Conservation (phyloP, 2,888 invertebrate genomes). For the Chouioia cunea region DNA sequence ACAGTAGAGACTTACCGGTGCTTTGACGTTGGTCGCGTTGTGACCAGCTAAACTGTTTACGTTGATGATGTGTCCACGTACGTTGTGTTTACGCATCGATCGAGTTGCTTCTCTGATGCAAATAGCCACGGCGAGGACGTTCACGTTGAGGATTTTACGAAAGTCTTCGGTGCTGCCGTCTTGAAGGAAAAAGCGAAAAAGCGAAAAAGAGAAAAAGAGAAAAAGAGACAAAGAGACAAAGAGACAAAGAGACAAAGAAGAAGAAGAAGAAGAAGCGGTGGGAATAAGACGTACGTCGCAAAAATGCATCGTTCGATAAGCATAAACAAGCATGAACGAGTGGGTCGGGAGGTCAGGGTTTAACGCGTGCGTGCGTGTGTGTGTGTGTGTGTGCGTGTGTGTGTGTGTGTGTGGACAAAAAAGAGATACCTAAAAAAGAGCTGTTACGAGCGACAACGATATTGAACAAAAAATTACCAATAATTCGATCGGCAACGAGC, state of each 20-base stretch:
- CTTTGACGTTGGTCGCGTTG: constrained; percentile 52
- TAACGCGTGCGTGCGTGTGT: no score
- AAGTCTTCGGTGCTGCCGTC: constrained; percentile 63
- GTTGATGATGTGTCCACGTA: constrained; percentile 74
- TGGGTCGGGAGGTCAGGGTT: no score
- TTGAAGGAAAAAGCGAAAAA: constrained; percentile 21
- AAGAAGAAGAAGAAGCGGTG: no score
- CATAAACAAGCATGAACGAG: no score
- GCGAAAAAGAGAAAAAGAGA: no score
- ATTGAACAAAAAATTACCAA: no score
- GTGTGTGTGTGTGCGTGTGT: background rate
- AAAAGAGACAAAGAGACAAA: no score
- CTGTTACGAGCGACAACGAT: no score
- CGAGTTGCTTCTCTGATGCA: constrained; percentile 72
- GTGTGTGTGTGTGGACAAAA: background rate
- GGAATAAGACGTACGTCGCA: no score
- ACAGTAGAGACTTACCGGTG: constrained; percentile 66
- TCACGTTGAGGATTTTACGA: constrained; percentile 69
- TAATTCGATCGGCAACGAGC: constrained; percentile 58
- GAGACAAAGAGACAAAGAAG: no score
- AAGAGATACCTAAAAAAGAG: background rate
- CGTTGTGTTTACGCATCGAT: constrained; percentile 70
- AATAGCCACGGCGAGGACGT: constrained; percentile 73
- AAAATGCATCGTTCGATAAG: no score
- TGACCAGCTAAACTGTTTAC: constrained; percentile 70